These are phyloP conservation scores for Eidolon helvum DNA, from an alignment of 2,113 vertebrate species.

Conservation along the genomic window DNA sequence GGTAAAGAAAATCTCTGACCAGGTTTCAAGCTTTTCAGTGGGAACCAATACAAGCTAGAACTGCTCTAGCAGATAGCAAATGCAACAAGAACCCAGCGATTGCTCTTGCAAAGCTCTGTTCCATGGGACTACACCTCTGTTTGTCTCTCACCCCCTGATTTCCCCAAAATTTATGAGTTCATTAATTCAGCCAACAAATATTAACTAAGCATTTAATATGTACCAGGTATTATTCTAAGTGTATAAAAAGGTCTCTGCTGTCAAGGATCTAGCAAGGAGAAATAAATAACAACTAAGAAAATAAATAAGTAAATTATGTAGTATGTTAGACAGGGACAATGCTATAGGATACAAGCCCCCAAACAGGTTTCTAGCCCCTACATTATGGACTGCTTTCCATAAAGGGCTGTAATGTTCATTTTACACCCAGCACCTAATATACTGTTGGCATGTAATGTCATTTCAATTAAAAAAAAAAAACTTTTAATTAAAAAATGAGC, in stretches of 20 bases:
- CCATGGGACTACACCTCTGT: neutral
- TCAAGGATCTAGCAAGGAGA: neutral
- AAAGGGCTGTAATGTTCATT: neutral
- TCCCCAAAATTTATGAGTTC: neutral
- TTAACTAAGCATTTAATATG: neutral
- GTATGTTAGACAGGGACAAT: too few species aligned
- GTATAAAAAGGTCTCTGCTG: neutral
- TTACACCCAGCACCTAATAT: neutral
- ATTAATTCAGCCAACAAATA: neutral
- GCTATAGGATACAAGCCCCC: neutral
- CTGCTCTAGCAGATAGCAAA: neutral
- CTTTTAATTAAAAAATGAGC: neutral
- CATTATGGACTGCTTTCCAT: neutral
- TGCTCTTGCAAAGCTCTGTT: neutral
- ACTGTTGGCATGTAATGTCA: neutral
- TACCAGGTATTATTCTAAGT: neutral
- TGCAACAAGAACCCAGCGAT: neutral
- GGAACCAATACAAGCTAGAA: neutral
- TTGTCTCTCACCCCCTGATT: neutral
- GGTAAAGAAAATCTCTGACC: neutral
- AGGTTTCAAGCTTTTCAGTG: neutral
- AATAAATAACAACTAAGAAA: neutral
- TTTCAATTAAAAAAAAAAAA: neutral
- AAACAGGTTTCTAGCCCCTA: neutral
- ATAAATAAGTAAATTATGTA: neutral